These are phyloP conservation scores for Drosophila nigrodunni DNA, from an alignment of 1,140 invertebrate species.

Conservation along the genomic window DNA sequence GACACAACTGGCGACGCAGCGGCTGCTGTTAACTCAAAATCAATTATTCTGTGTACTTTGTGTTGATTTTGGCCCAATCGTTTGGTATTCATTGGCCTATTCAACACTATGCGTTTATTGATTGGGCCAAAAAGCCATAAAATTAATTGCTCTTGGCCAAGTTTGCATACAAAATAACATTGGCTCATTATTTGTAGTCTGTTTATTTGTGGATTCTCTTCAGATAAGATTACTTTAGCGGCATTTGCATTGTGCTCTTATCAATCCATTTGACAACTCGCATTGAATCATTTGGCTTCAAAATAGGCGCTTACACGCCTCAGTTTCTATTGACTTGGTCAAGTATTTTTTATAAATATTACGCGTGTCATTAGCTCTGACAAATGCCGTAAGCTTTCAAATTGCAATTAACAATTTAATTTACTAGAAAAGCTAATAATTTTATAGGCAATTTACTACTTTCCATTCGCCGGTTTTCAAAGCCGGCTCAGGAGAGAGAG, in stretches of 20 bases:
- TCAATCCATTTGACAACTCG: constrained; percentile 28
- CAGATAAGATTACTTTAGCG: constrained; percentile 32
- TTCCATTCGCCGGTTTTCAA: neutral
- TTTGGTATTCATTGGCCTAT: constrained; percentile 14
- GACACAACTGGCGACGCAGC: constrained; percentile 35
- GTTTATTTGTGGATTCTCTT: constrained; percentile 8
- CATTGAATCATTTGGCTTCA: constrained; percentile 41
- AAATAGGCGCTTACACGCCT: constrained; percentile 46
- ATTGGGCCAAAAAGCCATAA: constrained; percentile 32
- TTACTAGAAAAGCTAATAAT: neutral
- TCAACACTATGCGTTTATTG: constrained; percentile 1
- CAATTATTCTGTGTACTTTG: constrained; percentile 20
- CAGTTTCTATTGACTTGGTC: constrained; percentile 34
- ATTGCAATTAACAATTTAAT: constrained; percentile 15
- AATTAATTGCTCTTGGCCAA: constrained; percentile 26
- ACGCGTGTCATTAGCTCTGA: constrained; percentile 9
- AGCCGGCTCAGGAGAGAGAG: constrained; percentile 4
- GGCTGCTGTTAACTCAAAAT: constrained; percentile 40
- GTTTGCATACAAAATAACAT: constrained; percentile 20
- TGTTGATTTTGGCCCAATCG: constrained; percentile 12
- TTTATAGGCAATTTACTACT: neutral
- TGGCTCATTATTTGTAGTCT: constrained; percentile 3
- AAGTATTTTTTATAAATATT: constrained; percentile 21
- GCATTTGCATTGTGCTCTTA: constrained; percentile 7
- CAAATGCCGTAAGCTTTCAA: constrained; percentile 11